A percentile compares a stretch with the other conserved stretches of the same genome.
phyloP scores from a whole-genome alignment of 2,113 vertebrate genomes.

The Pelobates fuscus region DNA sequence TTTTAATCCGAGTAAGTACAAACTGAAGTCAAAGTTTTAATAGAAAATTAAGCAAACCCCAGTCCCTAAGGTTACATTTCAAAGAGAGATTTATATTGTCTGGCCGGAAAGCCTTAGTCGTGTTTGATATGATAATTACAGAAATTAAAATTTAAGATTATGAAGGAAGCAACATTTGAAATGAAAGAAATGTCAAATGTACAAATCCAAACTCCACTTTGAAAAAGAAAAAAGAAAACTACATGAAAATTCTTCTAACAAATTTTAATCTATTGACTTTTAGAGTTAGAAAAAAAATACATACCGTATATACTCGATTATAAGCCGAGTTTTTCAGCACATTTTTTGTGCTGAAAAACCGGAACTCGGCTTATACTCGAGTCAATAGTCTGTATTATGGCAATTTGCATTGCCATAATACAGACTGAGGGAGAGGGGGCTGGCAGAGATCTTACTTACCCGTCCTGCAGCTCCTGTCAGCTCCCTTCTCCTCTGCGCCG shows the following conservation, averaged over 20 bases:
- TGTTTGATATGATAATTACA: constrained; percentile 16
- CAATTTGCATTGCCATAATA: too few relatives aligned
- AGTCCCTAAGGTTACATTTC: constrained; percentile 6
- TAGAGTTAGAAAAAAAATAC: neutral
- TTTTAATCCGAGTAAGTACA: neutral
- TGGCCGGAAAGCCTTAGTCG: neutral
- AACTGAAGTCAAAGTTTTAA: neutral
- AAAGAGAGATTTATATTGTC: constrained; percentile 13
- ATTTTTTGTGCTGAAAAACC: too few relatives aligned
- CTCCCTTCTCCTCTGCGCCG: too few relatives aligned
- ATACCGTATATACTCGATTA: too few relatives aligned
- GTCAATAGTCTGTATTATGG: too few relatives aligned
- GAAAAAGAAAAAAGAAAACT: too few relatives aligned
- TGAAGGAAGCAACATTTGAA: neutral
- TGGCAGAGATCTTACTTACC: too few relatives aligned
- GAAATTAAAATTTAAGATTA: constrained; percentile 18
- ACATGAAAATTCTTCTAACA: neutral
- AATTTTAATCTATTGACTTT: neutral
- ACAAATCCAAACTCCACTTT: neutral
- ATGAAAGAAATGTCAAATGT: neutral
- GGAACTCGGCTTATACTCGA: too few relatives aligned
- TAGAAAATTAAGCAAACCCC: neutral
- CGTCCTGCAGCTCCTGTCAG: too few relatives aligned
- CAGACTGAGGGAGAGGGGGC: too few relatives aligned
- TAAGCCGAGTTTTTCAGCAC: too few relatives aligned